These are phyloP conservation scores for Chrysemys picta DNA, from an alignment of 2,113 vertebrate genomes.

Conservation along the genomic window DNA sequence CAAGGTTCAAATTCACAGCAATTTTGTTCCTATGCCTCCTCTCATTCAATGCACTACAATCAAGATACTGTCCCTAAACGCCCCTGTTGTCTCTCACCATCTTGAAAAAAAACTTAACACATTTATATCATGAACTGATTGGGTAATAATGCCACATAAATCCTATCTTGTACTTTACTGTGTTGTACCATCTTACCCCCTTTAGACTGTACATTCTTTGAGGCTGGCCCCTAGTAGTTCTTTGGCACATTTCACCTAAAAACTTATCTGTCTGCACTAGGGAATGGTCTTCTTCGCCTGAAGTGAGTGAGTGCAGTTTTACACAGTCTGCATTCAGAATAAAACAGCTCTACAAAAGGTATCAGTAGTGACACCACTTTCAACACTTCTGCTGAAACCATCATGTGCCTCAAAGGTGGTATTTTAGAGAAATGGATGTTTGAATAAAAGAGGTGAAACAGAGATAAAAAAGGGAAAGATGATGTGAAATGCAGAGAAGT, in stretches of 20 bases:
- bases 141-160: not conserved
- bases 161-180: not conserved
- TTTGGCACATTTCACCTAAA: not conserved
- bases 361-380: not conserved
- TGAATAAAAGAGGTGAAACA: not conserved
- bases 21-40: not conserved
- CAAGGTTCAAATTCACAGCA: not conserved
- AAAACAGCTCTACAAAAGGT: rapidly evolving
- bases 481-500: not conserved
- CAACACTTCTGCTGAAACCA: not conserved
- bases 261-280: not conserved
- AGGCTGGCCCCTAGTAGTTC: not conserved
- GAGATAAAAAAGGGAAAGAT: not conserved
- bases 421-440: rapidly evolving
- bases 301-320: not conserved
- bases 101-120: not conserved
- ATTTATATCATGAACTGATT: not conserved
- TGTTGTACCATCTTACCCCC: rapidly evolving
- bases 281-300: not conserved
- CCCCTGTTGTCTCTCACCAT: not conserved
- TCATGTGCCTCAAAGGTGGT: not conserved
- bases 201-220: not conserved
- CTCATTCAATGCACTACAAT: not conserved
- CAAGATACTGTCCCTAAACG: not conserved
- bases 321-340: not conserved